phyloP scores from a whole-genome alignment of 2,797 vertebrate genomes.

The Bryconaethiops microstoma region DNA sequence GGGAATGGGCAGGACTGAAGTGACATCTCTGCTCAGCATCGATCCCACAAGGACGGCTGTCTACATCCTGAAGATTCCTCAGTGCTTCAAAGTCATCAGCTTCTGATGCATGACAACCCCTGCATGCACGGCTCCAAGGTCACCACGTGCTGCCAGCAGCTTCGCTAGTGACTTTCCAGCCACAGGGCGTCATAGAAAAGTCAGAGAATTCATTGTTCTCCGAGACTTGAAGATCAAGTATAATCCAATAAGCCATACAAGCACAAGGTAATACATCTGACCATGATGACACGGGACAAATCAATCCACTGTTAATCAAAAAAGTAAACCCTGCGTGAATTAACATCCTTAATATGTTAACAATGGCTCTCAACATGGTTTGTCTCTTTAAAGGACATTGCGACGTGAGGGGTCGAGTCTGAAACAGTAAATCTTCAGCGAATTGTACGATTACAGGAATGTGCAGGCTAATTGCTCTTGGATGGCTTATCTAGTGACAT shows the following conservation, averaged over 20 bases:
- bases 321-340: slow-evolving; percentile 3
- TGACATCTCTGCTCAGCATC: slow-evolving; percentile 38
- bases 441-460: background rate
- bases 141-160: slow-evolving; percentile 9
- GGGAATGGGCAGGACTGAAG: slow-evolving; percentile 18
- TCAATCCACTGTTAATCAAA: slow-evolving; percentile 4
- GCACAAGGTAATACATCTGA: background rate
- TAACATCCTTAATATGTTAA: slow-evolving; percentile 3
- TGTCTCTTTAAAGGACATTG: background rate
- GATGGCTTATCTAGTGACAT: background rate
- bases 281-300: background rate
- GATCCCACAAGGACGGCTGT: slow-evolving; percentile 8
- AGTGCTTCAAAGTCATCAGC: background rate
- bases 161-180: background rate
- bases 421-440: background rate
- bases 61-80: slow-evolving; percentile 17
- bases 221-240: background rate
- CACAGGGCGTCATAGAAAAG: background rate
- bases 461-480: background rate
- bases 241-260: background rate
- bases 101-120: background rate
- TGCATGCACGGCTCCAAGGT: slow-evolving; percentile 10
- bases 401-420: background rate
- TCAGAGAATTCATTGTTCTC: background rate
- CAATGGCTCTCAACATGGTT: background rate